phyloP scores from a whole-genome alignment of 2,797 vertebrate species.

The Falco naumanni region DNA sequence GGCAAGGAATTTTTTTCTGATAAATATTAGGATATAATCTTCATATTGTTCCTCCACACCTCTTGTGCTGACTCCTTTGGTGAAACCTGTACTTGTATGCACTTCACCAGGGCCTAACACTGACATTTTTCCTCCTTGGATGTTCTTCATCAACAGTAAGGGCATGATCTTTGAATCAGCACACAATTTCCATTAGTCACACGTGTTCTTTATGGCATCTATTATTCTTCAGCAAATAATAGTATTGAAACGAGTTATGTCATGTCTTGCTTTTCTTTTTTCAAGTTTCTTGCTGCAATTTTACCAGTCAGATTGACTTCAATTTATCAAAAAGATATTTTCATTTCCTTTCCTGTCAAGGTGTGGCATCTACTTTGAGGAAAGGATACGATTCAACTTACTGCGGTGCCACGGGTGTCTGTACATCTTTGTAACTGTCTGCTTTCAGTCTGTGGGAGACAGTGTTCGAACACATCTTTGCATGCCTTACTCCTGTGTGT shows the following conservation, averaged over 20 bases:
- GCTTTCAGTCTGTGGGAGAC: not conserved
- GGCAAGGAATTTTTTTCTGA: not conserved
- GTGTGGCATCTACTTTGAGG: not conserved
- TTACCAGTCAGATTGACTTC: not conserved
- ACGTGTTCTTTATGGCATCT: not conserved
- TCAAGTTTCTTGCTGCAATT: not conserved
- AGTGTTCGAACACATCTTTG: not conserved
- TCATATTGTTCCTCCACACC: not conserved
- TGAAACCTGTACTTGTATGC: not conserved
- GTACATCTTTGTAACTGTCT: not conserved
- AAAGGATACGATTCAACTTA: not conserved
- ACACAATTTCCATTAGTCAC: not conserved
- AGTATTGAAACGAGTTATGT: not conserved
- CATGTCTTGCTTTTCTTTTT: not conserved
- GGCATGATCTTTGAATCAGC: not conserved
- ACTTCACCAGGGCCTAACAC: not conserved
- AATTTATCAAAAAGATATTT: not conserved
- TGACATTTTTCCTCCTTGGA: not conserved
- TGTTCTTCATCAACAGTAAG: not conserved
- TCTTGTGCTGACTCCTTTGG: not conserved
- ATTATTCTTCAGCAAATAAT: not conserved
- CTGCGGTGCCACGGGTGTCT: not conserved
- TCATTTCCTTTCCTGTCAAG: not conserved
- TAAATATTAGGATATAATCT: not conserved
- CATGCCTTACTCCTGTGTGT: not conserved